Conservation (phyloP, 2,797 vertebrate genomes). For the Sebastes vulpes region DNA sequence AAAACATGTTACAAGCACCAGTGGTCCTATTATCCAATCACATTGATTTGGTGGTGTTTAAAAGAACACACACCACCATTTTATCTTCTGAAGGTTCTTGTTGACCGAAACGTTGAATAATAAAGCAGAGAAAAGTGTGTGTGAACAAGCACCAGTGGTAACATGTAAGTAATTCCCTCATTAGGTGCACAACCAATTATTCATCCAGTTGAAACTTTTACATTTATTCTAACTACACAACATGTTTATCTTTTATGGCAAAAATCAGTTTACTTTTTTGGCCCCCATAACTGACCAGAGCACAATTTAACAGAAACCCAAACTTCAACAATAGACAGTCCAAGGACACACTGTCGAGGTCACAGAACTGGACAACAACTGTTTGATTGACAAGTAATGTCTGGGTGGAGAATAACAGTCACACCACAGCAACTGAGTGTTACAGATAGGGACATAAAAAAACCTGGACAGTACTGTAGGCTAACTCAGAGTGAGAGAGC, state of each 20-base stretch:
- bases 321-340: background rate
- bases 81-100: too few species aligned
- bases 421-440: background rate
- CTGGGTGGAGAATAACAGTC: background rate
- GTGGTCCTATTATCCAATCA: too few species aligned
- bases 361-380: background rate
- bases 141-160: too few species aligned
- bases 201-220: background rate
- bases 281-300: background rate
- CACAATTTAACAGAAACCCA: background rate
- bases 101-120: too few species aligned
- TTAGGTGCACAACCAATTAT: background rate
- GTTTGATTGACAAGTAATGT: conserved; percentile 42
- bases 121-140: too few species aligned
- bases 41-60: too few species aligned
- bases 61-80: too few species aligned
- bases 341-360: background rate
- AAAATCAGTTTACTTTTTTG: background rate
- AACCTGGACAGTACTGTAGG: background rate
- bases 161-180: background rate
- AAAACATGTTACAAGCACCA: too few species aligned
- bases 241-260: background rate
- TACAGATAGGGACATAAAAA: background rate
- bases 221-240: background rate
- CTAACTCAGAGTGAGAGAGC: background rate